These are phyloP conservation scores for Zygogramma bicolorata DNA, from an alignment of 2,888 invertebrate genomes.

Conservation along the genomic window DNA sequence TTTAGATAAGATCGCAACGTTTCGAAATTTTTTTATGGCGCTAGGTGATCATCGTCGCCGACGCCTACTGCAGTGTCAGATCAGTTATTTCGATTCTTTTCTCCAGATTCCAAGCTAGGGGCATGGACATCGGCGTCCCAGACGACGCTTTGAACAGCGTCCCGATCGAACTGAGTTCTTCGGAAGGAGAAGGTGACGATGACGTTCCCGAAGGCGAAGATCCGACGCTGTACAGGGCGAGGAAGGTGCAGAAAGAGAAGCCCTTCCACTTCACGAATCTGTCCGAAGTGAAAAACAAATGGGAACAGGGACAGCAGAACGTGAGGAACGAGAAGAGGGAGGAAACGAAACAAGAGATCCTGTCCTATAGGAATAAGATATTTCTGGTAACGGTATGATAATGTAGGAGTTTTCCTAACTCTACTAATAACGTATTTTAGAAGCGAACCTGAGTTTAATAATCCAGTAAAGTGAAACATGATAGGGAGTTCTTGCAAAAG, in stretches of 20 bases:
- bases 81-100: not conserved
- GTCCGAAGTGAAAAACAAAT: constrained; percentile 85
- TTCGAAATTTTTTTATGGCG: not conserved
- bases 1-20: not conserved
- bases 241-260: constrained; percentile 75
- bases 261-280: constrained; percentile 85
- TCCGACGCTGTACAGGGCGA: constrained; percentile 64
- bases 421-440: too few species aligned
- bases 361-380: constrained; percentile 85
- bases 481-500: too few species aligned
- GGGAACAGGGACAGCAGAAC: constrained; percentile 77
- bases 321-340: constrained; percentile 78
- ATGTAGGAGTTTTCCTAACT: too few species aligned
- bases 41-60: not conserved
- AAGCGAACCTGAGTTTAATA: too few species aligned
- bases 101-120: constrained; percentile 81
- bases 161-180: constrained; percentile 77
- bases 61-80: not conserved
- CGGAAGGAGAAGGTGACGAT: constrained; percentile 75
- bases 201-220: constrained; percentile 70
- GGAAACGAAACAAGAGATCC: constrained; percentile 89
- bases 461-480: too few species aligned
- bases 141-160: constrained; percentile 83
- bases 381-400: constrained; percentile 77
- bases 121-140: constrained; percentile 83